Conservation (phyloP, 2,113 vertebrate species). For the Leucosticte australis region DNA sequence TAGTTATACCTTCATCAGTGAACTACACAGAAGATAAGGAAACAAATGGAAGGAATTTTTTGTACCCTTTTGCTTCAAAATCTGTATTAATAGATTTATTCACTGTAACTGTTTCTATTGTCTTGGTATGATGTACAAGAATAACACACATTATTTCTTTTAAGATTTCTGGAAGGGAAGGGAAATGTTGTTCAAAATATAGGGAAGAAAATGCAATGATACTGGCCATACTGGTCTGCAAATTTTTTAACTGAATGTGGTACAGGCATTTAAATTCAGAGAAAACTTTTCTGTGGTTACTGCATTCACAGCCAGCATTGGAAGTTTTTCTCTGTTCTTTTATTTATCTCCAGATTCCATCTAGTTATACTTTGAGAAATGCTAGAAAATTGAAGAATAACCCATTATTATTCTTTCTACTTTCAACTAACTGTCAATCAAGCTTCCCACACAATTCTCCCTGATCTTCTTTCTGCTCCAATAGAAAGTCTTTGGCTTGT, state of each 20-base stretch:
- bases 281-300: background rate
- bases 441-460: background rate
- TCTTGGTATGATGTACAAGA: background rate
- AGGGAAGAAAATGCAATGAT: background rate
- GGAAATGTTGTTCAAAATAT: background rate
- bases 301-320: background rate
- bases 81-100: background rate
- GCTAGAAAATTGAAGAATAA: background rate
- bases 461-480: background rate
- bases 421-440: background rate
- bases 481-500: background rate
- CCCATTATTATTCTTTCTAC: background rate
- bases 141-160: background rate
- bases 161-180: background rate
- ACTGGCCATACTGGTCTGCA: background rate
- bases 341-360: background rate
- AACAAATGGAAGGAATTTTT: background rate
- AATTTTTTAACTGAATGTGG: background rate
- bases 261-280: background rate
- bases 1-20: background rate
- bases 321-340: background rate
- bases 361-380: background rate
- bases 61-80: background rate
- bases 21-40: background rate
- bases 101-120: background rate